phyloP scores from a whole-genome alignment of 2,888 invertebrate species.

The Scaptodrosophila latifasciaeformis region DNA sequence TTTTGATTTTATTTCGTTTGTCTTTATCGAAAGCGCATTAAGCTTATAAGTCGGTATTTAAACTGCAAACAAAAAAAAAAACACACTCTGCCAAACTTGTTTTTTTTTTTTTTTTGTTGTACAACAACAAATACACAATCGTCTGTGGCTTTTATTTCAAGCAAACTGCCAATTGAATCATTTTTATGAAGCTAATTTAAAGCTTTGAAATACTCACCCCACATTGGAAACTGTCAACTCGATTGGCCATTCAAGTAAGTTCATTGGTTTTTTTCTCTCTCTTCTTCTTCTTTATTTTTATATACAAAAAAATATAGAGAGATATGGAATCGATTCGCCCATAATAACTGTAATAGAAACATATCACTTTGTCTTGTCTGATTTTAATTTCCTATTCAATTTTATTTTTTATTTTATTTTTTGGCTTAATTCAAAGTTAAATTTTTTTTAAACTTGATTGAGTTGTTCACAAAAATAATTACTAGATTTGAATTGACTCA shows the following conservation, averaged over 20 bases:
- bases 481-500: too few species aligned
- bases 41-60: constrained; percentile 61
- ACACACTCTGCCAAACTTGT: constrained; percentile 49
- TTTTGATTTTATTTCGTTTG: constrained; percentile 2
- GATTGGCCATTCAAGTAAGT: constrained; percentile 52
- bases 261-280: too few species aligned
- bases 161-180: constrained; percentile 62
- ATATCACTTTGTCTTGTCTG: too few species aligned
- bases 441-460: too few species aligned
- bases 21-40: constrained; percentile 58
- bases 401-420: too few species aligned
- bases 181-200: constrained; percentile 61
- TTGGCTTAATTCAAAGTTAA: too few species aligned
- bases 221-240: constrained; percentile 52
- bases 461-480: too few species aligned
- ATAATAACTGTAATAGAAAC: too few species aligned
- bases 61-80: constrained; percentile 22
- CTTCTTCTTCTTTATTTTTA: too few species aligned
- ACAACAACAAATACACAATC: constrained; percentile 18
- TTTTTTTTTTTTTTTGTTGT: constrained; percentile 18
- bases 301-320: too few species aligned
- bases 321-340: too few species aligned
- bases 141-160: constrained; percentile 55
- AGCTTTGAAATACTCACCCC: constrained; percentile 54
- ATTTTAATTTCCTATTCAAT: too few species aligned